Evolutionary conservation across 2,888 invertebrate species (phyloP).

Genomic region (Orchesellides sinensis): DNA sequence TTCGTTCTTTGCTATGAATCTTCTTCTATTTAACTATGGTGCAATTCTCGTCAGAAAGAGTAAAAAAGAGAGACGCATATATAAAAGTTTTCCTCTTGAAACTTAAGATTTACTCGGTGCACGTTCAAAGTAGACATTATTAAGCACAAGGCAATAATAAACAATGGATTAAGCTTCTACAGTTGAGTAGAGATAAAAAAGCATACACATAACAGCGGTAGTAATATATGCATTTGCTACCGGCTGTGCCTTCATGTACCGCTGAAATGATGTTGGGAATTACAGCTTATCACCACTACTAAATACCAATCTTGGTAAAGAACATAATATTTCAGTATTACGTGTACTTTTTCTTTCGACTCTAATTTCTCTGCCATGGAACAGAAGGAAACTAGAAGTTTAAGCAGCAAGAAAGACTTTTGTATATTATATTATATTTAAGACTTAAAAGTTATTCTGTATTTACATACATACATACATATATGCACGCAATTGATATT

Average conservation of each 20-base stretch:
- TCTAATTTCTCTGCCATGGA: no score
- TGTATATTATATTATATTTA: no score
- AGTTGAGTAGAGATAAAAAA: slow-evolving; percentile 35
- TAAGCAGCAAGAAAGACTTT: no score
- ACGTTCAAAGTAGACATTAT: slow-evolving; percentile 22
- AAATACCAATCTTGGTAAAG: slow-evolving; percentile 40
- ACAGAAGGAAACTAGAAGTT: no score
- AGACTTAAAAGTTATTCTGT: no score
- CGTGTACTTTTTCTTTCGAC: no score
- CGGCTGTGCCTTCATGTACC: slow-evolving; percentile 5
- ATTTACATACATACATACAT: no score
- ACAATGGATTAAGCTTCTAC: slow-evolving; percentile 50
- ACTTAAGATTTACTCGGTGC: slow-evolving; percentile 11
- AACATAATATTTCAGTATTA: slow-evolving; percentile 10
- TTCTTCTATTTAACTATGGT: neutral
- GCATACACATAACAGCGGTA: neutral
- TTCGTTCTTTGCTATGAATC: neutral
- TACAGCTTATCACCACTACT: slow-evolving; percentile 43
- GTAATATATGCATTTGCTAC: slow-evolving; percentile 46
- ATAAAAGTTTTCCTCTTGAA: slow-evolving; percentile 16
- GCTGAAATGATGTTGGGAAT: slow-evolving; percentile 23
- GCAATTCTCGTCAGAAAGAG: neutral
- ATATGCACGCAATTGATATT: no score
- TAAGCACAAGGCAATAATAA: slow-evolving; percentile 52
- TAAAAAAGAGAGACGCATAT: neutral